phyloP scores from a whole-genome alignment of 92 coral and sea anemone genomes.

The Porites rus region DNA sequence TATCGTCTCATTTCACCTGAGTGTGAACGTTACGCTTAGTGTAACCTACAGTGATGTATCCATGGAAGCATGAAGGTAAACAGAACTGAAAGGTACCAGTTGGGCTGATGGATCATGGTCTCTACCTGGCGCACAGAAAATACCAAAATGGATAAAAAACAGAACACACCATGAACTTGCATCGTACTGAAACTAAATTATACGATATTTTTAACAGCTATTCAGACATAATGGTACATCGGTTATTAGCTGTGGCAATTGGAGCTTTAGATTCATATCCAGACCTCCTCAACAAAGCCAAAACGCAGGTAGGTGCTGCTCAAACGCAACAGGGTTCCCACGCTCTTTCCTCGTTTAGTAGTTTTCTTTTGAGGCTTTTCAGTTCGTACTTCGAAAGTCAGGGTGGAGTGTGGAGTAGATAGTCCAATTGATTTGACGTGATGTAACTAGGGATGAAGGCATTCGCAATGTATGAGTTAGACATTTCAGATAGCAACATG shows the following conservation, averaged over 20 bases:
- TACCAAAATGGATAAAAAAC: too few relatives aligned
- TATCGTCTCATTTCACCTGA: too few relatives aligned
- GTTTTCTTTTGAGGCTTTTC: neutral
- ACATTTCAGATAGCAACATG: too few relatives aligned
- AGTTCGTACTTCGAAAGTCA: neutral
- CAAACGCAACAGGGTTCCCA: neutral
- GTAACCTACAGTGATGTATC: too few relatives aligned
- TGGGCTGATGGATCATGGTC: too few relatives aligned
- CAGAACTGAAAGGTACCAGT: too few relatives aligned
- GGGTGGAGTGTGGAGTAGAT: neutral
- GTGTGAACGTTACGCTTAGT: too few relatives aligned
- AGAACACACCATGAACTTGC: neutral
- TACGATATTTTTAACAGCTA: conserved; percentile 55
- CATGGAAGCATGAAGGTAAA: too few relatives aligned
- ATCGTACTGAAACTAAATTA: neutral
- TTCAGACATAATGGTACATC: conserved; percentile 95
- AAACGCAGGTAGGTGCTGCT: conserved; percentile 79
- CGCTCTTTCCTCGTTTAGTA: neutral
- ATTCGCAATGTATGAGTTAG: too few relatives aligned
- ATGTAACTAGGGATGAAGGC: too few relatives aligned
- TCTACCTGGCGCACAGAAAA: too few relatives aligned
- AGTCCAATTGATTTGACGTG: neutral
- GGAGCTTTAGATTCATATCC: conserved; percentile 94
- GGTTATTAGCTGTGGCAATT: conserved; percentile 92
- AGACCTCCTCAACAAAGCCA: conserved; percentile 85